Evolutionary conservation across 2,888 invertebrate genomes (phyloP).

Genomic region (Macrophya annulata): DNA sequence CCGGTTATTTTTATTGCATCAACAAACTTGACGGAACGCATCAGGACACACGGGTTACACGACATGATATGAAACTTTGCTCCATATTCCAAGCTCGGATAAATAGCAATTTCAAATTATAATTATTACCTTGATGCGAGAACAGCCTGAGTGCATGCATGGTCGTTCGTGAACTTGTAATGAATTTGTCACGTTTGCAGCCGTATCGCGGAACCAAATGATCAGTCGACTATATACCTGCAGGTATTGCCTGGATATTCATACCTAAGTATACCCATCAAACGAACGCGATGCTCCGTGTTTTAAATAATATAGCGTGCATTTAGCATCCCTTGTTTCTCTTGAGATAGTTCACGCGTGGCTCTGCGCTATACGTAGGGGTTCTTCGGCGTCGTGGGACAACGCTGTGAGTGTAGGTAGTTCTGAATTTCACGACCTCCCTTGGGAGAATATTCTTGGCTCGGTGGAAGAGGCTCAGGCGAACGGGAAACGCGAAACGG

Average conservation of each 20-base stretch:
- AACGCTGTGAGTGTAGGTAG: constrained; percentile 44
- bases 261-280: neutral
- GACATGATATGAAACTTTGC: constrained; percentile 17
- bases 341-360: constrained; percentile 1
- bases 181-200: neutral
- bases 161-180: neutral
- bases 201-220: neutral
- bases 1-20: constrained; percentile 28
- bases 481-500: constrained; percentile 1
- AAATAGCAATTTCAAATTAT: constrained; percentile 32
- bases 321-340: constrained; percentile 37
- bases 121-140: neutral
- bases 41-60: constrained; percentile 10
- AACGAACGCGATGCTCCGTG: constrained; percentile 12
- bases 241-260: neutral
- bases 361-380: constrained; percentile 5
- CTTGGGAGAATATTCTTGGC: constrained; percentile 31
- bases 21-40: constrained; percentile 27
- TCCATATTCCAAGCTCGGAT: constrained; percentile 36
- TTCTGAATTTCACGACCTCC: constrained; percentile 37
- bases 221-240: constrained; percentile 8
- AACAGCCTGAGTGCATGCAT: neutral
- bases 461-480: constrained; percentile 8
- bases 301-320: constrained; percentile 48
- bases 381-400: constrained; percentile 3